Evolutionary conservation across 2,797 vertebrate genomes (phyloP).

Genomic region (Intellagama lesueurii): DNA sequence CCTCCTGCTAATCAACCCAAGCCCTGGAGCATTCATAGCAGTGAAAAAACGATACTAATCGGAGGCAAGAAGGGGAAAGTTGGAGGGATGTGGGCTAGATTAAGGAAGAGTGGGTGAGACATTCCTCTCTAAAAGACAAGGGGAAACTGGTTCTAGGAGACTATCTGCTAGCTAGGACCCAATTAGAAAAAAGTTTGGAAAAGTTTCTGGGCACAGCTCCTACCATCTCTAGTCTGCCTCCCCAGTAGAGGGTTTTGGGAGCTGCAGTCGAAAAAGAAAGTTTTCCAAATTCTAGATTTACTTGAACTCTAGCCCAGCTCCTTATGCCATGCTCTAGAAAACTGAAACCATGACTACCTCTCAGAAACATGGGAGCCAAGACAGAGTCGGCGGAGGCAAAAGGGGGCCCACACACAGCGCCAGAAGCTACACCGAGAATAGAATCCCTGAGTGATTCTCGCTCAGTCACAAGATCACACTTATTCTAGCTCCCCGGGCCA

Average conservation of each 20-base stretch:
- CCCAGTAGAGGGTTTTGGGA: background rate
- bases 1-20: too few relatives aligned
- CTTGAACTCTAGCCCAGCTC: too few relatives aligned
- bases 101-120: background rate
- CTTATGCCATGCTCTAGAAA: background rate
- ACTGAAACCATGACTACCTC: too few relatives aligned
- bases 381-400: background rate
- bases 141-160: background rate
- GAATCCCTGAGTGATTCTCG: background rate
- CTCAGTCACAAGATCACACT: background rate
- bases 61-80: too few relatives aligned
- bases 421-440: background rate
- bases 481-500: background rate
- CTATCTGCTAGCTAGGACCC: background rate
- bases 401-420: background rate
- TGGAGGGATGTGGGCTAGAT: background rate
- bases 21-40: too few relatives aligned
- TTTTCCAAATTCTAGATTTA: background rate
- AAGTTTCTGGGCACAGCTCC: background rate
- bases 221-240: too few relatives aligned
- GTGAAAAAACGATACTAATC: background rate
- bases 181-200: background rate
- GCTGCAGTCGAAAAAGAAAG: background rate
- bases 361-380: background rate
- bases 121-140: background rate